Evolutionary conservation across 2,888 invertebrate species (phyloP).

Genomic region (Nycteola revayana): DNA sequence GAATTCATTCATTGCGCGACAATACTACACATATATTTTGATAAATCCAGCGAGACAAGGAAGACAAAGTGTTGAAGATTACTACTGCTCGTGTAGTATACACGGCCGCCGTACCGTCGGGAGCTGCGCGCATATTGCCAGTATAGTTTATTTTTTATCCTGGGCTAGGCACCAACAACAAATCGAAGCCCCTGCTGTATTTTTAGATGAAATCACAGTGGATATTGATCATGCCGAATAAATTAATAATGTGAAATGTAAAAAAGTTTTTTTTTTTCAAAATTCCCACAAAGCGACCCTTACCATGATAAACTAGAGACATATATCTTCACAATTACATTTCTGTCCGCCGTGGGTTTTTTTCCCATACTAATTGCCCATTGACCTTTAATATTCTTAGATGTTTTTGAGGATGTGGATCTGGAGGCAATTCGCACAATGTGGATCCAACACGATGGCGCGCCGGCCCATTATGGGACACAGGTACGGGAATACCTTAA

Average conservation of each 20-base stretch:
- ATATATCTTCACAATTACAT: background rate
- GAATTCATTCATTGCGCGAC: constrained; percentile 8
- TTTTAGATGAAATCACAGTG: background rate
- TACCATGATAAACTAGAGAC: constrained; percentile 3
- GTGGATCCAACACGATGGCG: no score
- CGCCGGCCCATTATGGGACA: no score
- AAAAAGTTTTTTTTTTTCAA: constrained; percentile 3
- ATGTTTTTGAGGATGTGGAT: background rate
- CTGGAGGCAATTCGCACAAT: background rate
- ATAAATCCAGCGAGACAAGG: constrained; percentile 2
- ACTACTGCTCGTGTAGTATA: constrained; percentile 7
- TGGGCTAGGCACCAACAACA: background rate
- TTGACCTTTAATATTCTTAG: no score
- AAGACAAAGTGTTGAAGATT: constrained; percentile 2
- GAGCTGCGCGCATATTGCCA: constrained; percentile 6
- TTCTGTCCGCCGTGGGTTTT: constrained; percentile 1
- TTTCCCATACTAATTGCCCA: background rate
- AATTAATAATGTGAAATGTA: background rate
- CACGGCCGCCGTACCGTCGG: constrained; percentile 6
- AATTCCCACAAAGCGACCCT: constrained; percentile 4
- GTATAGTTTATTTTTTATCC: constrained; percentile 3
- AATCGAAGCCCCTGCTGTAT: background rate
- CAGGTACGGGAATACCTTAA: no score
- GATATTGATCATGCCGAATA: background rate
- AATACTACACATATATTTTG: constrained; percentile 1